phyloP scores from a whole-genome alignment of 1,140 invertebrate genomes.

The Camponotus floridanus region DNA sequence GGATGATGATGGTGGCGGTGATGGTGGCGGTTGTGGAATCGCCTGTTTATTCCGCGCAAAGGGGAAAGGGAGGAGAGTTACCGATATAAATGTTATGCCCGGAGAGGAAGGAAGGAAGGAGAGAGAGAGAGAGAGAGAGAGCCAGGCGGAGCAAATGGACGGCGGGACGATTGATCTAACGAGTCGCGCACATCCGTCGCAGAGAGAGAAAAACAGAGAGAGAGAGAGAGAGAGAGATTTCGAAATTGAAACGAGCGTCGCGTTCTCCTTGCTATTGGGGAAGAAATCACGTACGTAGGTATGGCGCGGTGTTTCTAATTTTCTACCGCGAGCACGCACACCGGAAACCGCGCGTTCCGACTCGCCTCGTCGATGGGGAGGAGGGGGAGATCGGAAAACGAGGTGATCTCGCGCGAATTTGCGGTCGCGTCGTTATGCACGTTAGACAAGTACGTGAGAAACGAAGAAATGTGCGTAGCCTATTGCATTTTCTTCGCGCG shows the following conservation, averaged over 20 bases:
- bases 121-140: constrained; percentile 7
- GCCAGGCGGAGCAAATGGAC: constrained; percentile 47
- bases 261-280: not conserved
- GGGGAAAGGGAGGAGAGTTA: constrained; percentile 17
- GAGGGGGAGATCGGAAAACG: constrained; percentile 18
- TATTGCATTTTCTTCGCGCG: constrained; percentile 42
- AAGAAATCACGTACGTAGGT: constrained; percentile 14
- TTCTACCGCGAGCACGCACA: constrained; percentile 28
- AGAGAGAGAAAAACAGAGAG: no score
- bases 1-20: constrained; percentile 68
- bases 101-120: constrained; percentile 6
- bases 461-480: not conserved
- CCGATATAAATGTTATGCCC: constrained; percentile 71
- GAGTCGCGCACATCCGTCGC: constrained; percentile 63
- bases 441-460: not conserved
- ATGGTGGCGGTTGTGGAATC: not conserved
- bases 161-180: constrained; percentile 68
- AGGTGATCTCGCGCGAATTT: constrained; percentile 26
- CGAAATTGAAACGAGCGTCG: constrained; percentile 51
- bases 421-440: constrained; percentile 23
- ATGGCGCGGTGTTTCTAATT: constrained; percentile 47
- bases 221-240: constrained; percentile 28
- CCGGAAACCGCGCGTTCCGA: constrained; percentile 6
- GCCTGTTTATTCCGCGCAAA: constrained; percentile 20
- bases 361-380: not conserved